Evolutionary conservation across 1,140 invertebrate species (phyloP), one percentile per base, ranked within the genome.

Genomic region (Archivesica marissinica): DNA sequence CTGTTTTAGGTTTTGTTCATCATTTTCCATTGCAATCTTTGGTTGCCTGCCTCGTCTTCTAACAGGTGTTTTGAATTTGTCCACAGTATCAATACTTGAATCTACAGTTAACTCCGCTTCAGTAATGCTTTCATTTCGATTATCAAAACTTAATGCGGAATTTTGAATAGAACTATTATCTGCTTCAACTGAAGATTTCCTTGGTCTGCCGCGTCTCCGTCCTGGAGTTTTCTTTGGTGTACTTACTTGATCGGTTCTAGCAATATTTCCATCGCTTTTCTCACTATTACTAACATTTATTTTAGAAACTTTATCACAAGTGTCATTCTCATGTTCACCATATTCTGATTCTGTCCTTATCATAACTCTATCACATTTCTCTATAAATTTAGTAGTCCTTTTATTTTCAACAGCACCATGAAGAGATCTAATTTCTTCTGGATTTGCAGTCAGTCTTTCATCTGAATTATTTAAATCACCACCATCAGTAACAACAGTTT

Each of bases 281-380:
- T 38, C 33, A 20, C 17, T n/a, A 7, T 52, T 23, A 52, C 23
- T 20, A 4, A 7, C 3, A 2, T 7, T 2, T 23, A 7, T 4
- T 52, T 52, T 52, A 52, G 50, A n/a, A 44, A 9, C 38, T 23
- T 70, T 25, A 2, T 70, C 6, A 25, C 23, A 2, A 44, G 2
- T 23, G 15, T 13, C n/a, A 35, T 13, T 35, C 11, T 59, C 54
- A 28, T 28, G 23, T 59, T 59, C 54, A 6, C 7, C 7, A 9
- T 30, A 30, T 11, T 4, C 50, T 28, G 25, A 59, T 20, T 4
- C 17, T 52, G 17, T 28, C 11, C 9, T 66, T 44, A 25, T 17
- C 38, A 70, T 70, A 25, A 70, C 38, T 44, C 66, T 70, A 23
- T 70, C 66, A 41, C 38, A 17, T 44, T 70, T 70, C 7, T 70